Percentiles rank a stretch among this genome's conserved stretches.
phyloP scores from a whole-genome alignment of 2,113 vertebrate genomes.

The Microcebus griseorufus region DNA sequence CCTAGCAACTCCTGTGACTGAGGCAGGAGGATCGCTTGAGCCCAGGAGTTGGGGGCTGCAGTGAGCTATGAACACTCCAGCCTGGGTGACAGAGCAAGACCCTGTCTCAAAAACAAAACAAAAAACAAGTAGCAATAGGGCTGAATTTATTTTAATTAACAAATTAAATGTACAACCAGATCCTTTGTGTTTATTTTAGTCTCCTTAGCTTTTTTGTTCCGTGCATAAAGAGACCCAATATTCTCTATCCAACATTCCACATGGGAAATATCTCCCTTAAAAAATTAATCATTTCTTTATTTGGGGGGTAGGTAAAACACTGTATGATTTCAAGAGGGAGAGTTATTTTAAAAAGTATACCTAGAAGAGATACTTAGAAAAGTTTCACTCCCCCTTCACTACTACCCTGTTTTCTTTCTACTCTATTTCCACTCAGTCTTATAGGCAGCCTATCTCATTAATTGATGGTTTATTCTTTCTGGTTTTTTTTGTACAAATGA shows the following conservation, averaged over 20 bases:
- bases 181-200: neutral
- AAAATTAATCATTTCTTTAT: neutral
- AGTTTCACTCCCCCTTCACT: neutral
- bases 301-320: neutral
- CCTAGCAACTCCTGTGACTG: no score
- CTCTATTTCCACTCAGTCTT: neutral
- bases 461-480: neutral
- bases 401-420: neutral
- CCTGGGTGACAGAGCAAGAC: no score
- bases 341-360: constrained; percentile 16
- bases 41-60: no score
- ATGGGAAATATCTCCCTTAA: neutral
- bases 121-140: neutral
- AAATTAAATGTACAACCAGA: neutral
- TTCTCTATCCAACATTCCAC: neutral
- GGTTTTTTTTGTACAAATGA: neutral
- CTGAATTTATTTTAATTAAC: constrained; percentile 22
- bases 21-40: no score
- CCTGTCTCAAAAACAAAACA: no score
- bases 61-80: no score
- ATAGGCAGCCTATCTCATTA: neutral
- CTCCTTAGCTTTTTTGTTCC: neutral
- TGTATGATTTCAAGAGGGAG: neutral
- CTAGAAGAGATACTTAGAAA: neutral
- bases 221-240: neutral